These are phyloP conservation scores for Oenanthe melanoleuca DNA, from an alignment of 2,113 vertebrate genomes.

Conservation along the genomic window DNA sequence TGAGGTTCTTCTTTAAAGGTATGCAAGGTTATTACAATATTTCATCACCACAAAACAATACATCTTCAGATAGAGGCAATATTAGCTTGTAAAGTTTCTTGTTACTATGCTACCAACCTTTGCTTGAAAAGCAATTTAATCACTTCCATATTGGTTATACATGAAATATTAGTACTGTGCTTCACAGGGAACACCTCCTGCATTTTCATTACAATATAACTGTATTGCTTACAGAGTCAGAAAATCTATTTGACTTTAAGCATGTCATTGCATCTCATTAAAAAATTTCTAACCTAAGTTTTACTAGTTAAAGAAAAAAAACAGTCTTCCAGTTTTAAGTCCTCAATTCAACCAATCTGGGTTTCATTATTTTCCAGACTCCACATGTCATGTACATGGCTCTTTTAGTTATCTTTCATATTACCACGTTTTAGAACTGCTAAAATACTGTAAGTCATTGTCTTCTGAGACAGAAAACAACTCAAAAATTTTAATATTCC, in stretches of 20 bases:
- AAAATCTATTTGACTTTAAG: slow-evolving; percentile 28
- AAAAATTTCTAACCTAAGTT: neutral
- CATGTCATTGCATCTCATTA: neutral
- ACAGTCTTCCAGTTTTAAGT: neutral
- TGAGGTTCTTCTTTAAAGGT: neutral
- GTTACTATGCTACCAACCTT: neutral
- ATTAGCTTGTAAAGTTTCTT: neutral
- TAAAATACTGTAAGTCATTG: neutral
- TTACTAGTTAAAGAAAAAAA: neutral
- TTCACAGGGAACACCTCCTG: neutral
- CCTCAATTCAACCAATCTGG: neutral
- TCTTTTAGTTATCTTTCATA: neutral
- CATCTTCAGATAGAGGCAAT: slow-evolving; percentile 1
- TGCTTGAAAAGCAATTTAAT: slow-evolving; percentile 36
- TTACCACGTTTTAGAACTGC: neutral
- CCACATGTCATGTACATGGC: neutral
- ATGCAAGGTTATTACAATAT: neutral
- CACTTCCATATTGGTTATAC: neutral
- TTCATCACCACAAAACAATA: slow-evolving; percentile 25
- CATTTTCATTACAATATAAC: slow-evolving; percentile 14
- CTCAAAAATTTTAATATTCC: neutral
- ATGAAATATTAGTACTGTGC: slow-evolving; percentile 14
- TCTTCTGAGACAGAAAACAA: neutral
- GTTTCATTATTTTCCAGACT: neutral
- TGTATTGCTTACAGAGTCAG: neutral